Evolutionary conservation across 2,888 invertebrate species (phyloP).

Genomic region (Luperina testacea): DNA sequence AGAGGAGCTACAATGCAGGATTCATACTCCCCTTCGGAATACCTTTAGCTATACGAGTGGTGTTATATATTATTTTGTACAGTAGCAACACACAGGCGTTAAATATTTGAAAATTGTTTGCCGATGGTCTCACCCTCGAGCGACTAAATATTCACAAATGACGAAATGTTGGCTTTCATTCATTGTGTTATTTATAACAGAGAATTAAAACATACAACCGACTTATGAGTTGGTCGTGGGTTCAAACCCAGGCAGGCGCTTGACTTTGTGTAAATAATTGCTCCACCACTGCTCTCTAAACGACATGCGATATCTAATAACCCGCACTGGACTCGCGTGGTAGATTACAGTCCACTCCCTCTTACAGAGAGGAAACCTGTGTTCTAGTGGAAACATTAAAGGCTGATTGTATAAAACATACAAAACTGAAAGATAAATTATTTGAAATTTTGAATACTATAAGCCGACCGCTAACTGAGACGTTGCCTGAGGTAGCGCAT

Average conservation of each 20-base stretch:
- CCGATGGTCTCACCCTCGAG: conserved; percentile 28
- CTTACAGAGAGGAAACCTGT: too few species aligned
- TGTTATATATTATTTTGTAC: conserved; percentile 25
- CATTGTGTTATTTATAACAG: conserved; percentile 8
- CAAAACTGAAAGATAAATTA: neutral
- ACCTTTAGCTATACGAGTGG: conserved; percentile 13
- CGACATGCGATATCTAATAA: neutral
- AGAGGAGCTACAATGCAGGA: conserved; percentile 4
- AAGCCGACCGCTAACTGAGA: too few species aligned
- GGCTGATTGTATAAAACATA: neutral
- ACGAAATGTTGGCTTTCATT: conserved; percentile 22
- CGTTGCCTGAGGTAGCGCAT: too few species aligned
- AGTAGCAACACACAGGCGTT: conserved; percentile 20
- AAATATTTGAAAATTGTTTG: conserved; percentile 56
- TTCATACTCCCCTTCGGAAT: conserved; percentile 25
- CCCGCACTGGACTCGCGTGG: neutral
- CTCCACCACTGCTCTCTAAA: neutral
- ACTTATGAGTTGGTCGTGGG: neutral
- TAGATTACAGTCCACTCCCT: too few species aligned
- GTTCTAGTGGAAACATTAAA: neutral
- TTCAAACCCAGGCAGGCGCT: neutral
- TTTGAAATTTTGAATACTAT: neutral
- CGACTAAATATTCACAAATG: conserved; percentile 23
- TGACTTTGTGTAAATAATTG: neutral
- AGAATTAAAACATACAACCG: neutral